These are phyloP conservation scores for Telenomus remus DNA, from an alignment of 1,140 invertebrate species.

Conservation along the genomic window DNA sequence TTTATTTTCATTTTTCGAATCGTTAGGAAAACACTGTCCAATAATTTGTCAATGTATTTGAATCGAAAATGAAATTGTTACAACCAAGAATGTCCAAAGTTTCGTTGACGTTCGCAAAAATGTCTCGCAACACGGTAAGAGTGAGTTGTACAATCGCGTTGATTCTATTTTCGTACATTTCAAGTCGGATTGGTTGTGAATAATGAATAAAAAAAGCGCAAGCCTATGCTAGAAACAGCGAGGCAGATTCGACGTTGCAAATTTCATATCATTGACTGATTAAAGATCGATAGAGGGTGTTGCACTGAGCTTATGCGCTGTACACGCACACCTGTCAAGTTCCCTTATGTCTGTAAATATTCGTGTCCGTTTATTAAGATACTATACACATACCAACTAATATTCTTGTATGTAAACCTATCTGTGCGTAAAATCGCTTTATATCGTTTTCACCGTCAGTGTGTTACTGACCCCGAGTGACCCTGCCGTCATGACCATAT, in stretches of 20 bases:
- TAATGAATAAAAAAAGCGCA: background rate
- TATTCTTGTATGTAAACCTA: slow-evolving; percentile 23
- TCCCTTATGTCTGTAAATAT: slow-evolving; percentile 55
- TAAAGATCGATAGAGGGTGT: slow-evolving; percentile 59
- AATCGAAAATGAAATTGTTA: no score
- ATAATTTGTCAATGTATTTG: no score
- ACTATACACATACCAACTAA: slow-evolving; percentile 30
- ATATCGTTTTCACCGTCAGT: slow-evolving; percentile 67
- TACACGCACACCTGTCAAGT: slow-evolving; percentile 52
- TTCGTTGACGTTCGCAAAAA: no score
- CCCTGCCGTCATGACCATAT: slow-evolving; percentile 70
- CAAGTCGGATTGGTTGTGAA: background rate
- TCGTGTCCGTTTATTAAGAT: slow-evolving; percentile 47
- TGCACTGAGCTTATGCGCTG: slow-evolving; percentile 45
- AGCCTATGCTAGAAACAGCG: background rate
- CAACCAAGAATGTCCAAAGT: no score
- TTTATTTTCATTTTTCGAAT: no score
- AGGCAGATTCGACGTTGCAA: slow-evolving; percentile 34
- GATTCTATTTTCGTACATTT: no score
- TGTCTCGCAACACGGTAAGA: no score
- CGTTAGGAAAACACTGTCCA: no score
- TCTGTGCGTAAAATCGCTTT: slow-evolving; percentile 51
- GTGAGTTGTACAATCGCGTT: no score
- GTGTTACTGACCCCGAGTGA: slow-evolving; percentile 74
- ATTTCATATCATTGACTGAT: slow-evolving; percentile 58